Base-by-base conservation (phyloP, 2,888 invertebrate genomes). In the Athrips mouffetella region DNA sequence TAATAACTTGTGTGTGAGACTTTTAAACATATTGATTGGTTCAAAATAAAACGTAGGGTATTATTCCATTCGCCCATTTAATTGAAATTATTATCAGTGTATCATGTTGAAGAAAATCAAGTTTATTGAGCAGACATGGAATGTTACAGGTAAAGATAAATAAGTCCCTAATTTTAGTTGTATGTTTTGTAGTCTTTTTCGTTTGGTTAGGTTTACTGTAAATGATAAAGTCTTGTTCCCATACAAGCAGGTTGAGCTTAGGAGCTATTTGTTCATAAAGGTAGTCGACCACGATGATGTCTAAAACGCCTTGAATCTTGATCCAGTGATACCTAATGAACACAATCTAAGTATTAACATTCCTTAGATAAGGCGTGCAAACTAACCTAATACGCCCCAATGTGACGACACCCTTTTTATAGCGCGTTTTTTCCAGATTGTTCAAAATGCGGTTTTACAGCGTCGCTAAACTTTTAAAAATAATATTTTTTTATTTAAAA, bases 331-430 rank as follows among this genome's bases (percentile, higher is more conserved):
- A 37, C 21, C 13, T 11, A 37, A 37, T 6, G 20, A 37, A 37
- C 37, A 21, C 11, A 21, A 18, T 37, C 37, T 47, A 41, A 50
- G 58, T 61, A 62, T 65, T 66, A 70, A 63, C 57, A 70, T 70
- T 67, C 65, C 60, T 52, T 21, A 66, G 70, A 70, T 70, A 69
- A 70, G 64, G 51, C 55, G 54, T 54, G 57, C 51, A 49, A 45
- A 59, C 51, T 59, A 58, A 57, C 52, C 45, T 29, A 29, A 10
- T 20, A 42, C 29, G n/a, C 30, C n/a, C 15, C 25, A 11, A 13
- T 29, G 18, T 41, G 42, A 29, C 40, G 25, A 40, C 40, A 40
- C 15, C 7, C 25, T 6, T 4, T 1, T 16, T n/a, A 2, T 10
- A n/a, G 21, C 10, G 37, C 3, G n/a, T 20, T 7, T 20, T 18